A percentile compares a stretch with the other conserved stretches of the same genome.
Conservation (phyloP, 92 coral and sea anemone species). For the Phenganax stokvisi region DNA sequence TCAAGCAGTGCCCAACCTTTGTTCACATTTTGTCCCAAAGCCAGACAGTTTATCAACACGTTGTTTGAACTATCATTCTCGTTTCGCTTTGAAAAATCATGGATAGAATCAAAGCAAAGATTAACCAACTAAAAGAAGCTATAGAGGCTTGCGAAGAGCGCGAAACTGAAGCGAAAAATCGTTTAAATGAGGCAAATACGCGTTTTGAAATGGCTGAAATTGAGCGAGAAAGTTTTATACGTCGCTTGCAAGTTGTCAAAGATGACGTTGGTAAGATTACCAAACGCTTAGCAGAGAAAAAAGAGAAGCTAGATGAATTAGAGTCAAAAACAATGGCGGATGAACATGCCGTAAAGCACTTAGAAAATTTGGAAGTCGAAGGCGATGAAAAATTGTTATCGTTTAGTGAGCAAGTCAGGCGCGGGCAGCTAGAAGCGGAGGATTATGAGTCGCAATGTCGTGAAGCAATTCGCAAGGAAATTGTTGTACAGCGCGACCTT, state of each 20-base stretch:
- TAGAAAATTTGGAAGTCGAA: slow-evolving; percentile 33
- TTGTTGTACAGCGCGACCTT: neutral
- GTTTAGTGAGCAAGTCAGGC: neutral
- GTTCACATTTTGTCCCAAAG: slow-evolving; percentile 24
- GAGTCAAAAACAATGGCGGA: slow-evolving; percentile 20
- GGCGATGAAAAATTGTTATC: slow-evolving; percentile 29
- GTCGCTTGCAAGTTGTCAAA: neutral
- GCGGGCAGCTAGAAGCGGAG: slow-evolving; percentile 17
- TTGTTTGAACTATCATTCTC: neutral
- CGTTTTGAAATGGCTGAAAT: slow-evolving; percentile 12
- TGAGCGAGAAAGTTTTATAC: slow-evolving; percentile 1
- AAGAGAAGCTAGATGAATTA: slow-evolving; percentile 1
- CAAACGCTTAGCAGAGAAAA: slow-evolving; percentile 4
- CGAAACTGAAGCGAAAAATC: neutral
- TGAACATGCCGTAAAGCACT: slow-evolving; percentile 14
- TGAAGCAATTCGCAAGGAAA: slow-evolving; percentile 24
- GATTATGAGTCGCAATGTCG: slow-evolving; percentile 14
- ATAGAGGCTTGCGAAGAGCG: slow-evolving; percentile 31
- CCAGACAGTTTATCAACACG: slow-evolving; percentile 1
- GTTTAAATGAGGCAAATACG: slow-evolving; percentile 9
- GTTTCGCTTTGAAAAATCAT: neutral
- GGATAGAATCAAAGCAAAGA: slow-evolving; percentile 12
- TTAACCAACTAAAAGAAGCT: slow-evolving; percentile 23
- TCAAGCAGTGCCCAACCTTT: slow-evolving; percentile 4
- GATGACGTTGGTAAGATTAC: slow-evolving; percentile 4